Percentiles rank a stretch among this genome's conserved stretches.
These are phyloP conservation scores for Uropsilus gracilis DNA, from an alignment of 2,113 vertebrate species.

Conservation along the genomic window DNA sequence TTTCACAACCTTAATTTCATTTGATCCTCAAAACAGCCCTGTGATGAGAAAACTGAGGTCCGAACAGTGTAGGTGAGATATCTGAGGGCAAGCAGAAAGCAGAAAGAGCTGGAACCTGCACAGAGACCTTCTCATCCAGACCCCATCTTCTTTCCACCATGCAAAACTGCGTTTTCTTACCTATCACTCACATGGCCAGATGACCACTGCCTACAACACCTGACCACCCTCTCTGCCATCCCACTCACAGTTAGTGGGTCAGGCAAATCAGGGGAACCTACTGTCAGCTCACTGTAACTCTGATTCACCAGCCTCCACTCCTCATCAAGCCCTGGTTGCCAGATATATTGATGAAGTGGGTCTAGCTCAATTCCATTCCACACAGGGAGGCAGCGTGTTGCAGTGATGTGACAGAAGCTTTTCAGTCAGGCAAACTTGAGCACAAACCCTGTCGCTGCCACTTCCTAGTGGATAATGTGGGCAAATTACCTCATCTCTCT, in stretches of 20 bases:
- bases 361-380: neutral
- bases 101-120: neutral
- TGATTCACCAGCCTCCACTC: neutral
- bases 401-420: neutral
- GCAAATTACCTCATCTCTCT: neutral
- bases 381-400: neutral
- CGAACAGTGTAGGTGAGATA: neutral
- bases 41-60: slow-evolving; percentile 54
- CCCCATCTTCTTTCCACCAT: neutral
- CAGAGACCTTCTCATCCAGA: neutral
- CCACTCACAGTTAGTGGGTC: neutral
- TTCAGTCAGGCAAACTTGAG: neutral
- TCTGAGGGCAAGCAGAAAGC: neutral
- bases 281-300: neutral
- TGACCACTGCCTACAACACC: neutral
- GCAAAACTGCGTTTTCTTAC: neutral
- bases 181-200: neutral
- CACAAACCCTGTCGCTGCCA: neutral
- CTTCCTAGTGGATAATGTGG: neutral
- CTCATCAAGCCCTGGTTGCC: neutral
- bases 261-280: neutral
- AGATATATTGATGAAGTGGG: neutral
- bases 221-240: neutral
- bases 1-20: slow-evolving; percentile 62
- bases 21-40: slow-evolving; percentile 27